Percentiles rank a stretch among this genome's conserved stretches.
These are phyloP conservation scores for Teinopalpus imperialis DNA, from an alignment of 2,888 invertebrate species.

Conservation along the genomic window DNA sequence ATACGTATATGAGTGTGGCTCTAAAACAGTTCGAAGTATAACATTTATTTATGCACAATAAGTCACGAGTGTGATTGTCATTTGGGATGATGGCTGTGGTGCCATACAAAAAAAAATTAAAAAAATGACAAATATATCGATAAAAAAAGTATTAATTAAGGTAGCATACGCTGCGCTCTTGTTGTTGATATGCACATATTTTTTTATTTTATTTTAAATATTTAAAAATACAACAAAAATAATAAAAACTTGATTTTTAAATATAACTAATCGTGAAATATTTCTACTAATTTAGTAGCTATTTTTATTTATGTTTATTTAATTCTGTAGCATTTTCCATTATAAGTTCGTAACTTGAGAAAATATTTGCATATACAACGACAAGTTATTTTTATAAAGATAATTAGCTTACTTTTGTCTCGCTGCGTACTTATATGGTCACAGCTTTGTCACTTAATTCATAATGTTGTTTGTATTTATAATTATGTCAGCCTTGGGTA, in stretches of 20 bases:
- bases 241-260: too few relatives aligned
- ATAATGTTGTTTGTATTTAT: constrained; percentile 62
- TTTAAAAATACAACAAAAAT: too few relatives aligned
- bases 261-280: too few relatives aligned
- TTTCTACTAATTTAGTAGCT: too few relatives aligned
- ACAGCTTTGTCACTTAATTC: constrained; percentile 64
- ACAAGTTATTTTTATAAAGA: constrained; percentile 59
- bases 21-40: constrained; percentile 18
- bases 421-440: constrained; percentile 56
- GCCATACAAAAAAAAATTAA: constrained; percentile 71
- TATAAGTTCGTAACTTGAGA: too few relatives aligned
- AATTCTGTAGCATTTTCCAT: too few relatives aligned
- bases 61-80: constrained; percentile 50
- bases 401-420: constrained; percentile 62
- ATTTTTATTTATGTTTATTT: too few relatives aligned
- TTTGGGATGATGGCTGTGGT: constrained; percentile 67
- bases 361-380: constrained; percentile 44
- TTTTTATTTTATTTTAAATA: constrained; percentile 24
- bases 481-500: constrained; percentile 44
- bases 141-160: constrained; percentile 77
- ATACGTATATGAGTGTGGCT: not conserved
- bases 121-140: constrained; percentile 78
- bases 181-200: constrained; percentile 37
- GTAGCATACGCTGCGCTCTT: constrained; percentile 53
- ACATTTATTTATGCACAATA: constrained; percentile 59